phyloP scores from a whole-genome alignment of 1,140 invertebrate species.

The Lepidurus apus region DNA sequence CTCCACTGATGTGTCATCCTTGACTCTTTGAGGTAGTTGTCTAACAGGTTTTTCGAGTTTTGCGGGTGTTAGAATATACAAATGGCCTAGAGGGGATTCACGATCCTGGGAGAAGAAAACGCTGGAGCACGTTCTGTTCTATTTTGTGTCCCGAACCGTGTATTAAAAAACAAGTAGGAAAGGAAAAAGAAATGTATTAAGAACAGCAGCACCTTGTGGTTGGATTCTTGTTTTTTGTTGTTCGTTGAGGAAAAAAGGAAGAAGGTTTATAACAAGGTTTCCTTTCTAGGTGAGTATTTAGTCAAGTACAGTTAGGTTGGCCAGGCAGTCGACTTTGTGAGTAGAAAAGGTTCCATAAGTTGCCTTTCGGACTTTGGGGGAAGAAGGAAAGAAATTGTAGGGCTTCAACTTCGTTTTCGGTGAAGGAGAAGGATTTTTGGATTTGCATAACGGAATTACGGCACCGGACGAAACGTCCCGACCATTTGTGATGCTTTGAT shows the following conservation, averaged over 20 bases:
- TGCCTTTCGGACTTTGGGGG: neutral
- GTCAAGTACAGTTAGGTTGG: constrained; percentile 4
- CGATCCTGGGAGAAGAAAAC: constrained; percentile 1
- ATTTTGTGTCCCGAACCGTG: neutral
- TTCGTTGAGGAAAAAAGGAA: neutral
- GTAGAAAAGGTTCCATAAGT: neutral
- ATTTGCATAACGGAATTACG: constrained; percentile 10
- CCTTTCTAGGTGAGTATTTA: constrained; percentile 13
- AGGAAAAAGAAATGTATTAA: neutral
- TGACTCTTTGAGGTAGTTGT: neutral
- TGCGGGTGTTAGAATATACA: neutral
- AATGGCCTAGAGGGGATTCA: neutral
- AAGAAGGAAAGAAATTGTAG: neutral
- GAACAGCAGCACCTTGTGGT: neutral
- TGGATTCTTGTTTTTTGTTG: neutral
- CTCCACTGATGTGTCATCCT: neutral
- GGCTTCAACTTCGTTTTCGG: neutral
- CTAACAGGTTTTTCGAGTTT: constrained; percentile 14
- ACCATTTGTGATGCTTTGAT: constrained; percentile 22
- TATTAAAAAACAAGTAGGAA: constrained; percentile 6
- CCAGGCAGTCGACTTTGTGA: neutral
- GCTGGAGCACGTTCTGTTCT: constrained; percentile 7
- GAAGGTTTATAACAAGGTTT: neutral
- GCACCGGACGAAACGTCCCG: neutral
- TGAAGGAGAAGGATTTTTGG: neutral